Evolutionary conservation across 92 coral and sea anemone species (phyloP).

Genomic region (Hydrozoanthus gracilis): DNA sequence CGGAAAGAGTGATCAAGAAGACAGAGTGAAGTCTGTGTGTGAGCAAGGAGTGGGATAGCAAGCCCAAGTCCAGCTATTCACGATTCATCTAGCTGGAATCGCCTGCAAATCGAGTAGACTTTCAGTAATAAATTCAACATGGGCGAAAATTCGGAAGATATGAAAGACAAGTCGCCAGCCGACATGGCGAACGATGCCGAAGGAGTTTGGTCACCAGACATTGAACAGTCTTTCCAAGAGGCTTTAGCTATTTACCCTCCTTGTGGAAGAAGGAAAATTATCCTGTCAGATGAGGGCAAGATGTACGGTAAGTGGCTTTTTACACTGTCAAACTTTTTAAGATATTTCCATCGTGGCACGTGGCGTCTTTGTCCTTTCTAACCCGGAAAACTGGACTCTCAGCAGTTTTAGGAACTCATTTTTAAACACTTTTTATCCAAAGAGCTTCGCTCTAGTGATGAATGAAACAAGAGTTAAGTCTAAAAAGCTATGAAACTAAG

Average conservation of each 20-base stretch:
- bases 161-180: constrained; percentile 95
- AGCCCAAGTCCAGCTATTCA: constrained; percentile 35
- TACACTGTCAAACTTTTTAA: constrained; percentile 1
- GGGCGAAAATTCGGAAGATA: constrained; percentile 94
- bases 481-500: constrained; percentile 25
- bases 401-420: constrained; percentile 24
- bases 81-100: constrained; percentile 45
- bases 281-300: constrained; percentile 98
- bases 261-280: constrained; percentile 98
- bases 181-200: constrained; percentile 99
- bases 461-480: constrained; percentile 21
- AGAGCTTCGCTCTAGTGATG: constrained; percentile 13
- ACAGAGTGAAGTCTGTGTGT: constrained; percentile 71
- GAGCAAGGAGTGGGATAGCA: constrained; percentile 46
- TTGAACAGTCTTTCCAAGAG: constrained; percentile 98
- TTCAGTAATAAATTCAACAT: constrained; percentile 87
- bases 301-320: constrained; percentile 90
- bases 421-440: constrained; percentile 26
- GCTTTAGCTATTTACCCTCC: constrained; percentile 99
- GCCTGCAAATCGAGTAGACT: constrained; percentile 72
- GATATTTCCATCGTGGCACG: constrained; percentile 32
- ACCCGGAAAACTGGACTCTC: constrained; percentile 40
- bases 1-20: constrained; percentile 88
- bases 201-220: constrained; percentile 99
- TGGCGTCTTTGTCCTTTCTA: constrained; percentile 26